These are phyloP conservation scores for Coryphaenoides rupestris DNA, from an alignment of 2,113 vertebrate genomes.

Conservation along the genomic window DNA sequence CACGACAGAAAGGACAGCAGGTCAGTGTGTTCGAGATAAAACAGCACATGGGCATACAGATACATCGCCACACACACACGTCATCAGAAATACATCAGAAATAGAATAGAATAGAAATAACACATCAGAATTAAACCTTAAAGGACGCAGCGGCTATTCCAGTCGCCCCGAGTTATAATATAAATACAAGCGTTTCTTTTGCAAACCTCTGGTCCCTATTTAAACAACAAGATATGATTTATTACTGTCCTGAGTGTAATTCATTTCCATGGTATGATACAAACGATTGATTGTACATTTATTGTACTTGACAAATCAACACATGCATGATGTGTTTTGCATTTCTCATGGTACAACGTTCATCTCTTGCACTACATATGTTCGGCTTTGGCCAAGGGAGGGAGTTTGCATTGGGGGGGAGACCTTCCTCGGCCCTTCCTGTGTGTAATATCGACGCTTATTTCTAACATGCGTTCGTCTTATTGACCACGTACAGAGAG, in stretches of 20 bases:
- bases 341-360: no score
- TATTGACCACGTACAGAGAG: slow-evolving; percentile 2
- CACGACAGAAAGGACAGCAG: slow-evolving; percentile 22
- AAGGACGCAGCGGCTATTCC: slow-evolving; percentile 26
- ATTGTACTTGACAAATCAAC: slow-evolving; percentile 11
- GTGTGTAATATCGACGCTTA: slow-evolving; percentile 3
- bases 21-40: slow-evolving; percentile 42
- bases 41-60: slow-evolving; percentile 51
- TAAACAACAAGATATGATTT: slow-evolving; percentile 17
- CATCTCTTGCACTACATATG: no score
- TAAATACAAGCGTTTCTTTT: slow-evolving; percentile 14
- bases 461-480: slow-evolving; percentile 23
- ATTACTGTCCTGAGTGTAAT: slow-evolving; percentile 28
- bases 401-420: no score
- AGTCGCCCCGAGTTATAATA: slow-evolving; percentile 44
- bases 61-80: slow-evolving; percentile 29
- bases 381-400: no score
- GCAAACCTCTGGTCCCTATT: slow-evolving; percentile 49
- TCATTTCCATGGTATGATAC: not conserved
- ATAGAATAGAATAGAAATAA: slow-evolving; percentile 17
- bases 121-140: slow-evolving; percentile 22
- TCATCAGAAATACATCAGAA: slow-evolving; percentile 18
- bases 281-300: slow-evolving; percentile 11
- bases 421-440: no score
- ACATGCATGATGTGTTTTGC: no score